These are phyloP conservation scores for Peromyscus aztecus DNA, from an alignment of 2,797 vertebrate genomes.

Conservation along the genomic window DNA sequence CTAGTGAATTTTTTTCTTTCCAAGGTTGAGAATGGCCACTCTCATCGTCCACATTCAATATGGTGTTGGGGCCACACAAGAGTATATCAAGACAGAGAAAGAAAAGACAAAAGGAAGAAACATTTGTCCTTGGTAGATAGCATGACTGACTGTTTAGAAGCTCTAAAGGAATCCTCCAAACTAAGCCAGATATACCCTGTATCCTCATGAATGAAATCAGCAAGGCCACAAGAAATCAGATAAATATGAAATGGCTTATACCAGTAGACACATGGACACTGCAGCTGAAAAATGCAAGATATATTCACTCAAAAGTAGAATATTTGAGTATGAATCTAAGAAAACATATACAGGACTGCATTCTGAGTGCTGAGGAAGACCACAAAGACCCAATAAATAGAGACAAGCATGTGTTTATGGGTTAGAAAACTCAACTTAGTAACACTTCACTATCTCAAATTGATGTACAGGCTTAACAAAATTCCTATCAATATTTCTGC, in stretches of 20 bases:
- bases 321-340: neutral
- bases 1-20: neutral
- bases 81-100: neutral
- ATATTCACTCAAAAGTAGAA: neutral
- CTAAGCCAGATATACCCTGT: neutral
- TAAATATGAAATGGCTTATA: neutral
- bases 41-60: neutral
- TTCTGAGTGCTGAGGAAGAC: neutral
- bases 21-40: neutral
- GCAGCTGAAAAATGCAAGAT: conserved; percentile 27
- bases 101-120: neutral
- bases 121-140: neutral
- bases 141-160: neutral
- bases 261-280: neutral
- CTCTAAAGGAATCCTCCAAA: neutral
- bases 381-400: neutral
- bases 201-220: neutral
- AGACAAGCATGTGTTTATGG: neutral
- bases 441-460: neutral
- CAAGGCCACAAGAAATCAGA: neutral
- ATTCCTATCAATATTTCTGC: neutral
- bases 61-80: neutral
- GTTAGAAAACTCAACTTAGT: neutral
- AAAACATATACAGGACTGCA: neutral
- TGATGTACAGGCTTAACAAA: neutral